Evolutionary conservation across 2,113 vertebrate species (phyloP), one percentile per base, ranked within the genome.

Genomic region (Haliaeetus leucogaster): DNA sequence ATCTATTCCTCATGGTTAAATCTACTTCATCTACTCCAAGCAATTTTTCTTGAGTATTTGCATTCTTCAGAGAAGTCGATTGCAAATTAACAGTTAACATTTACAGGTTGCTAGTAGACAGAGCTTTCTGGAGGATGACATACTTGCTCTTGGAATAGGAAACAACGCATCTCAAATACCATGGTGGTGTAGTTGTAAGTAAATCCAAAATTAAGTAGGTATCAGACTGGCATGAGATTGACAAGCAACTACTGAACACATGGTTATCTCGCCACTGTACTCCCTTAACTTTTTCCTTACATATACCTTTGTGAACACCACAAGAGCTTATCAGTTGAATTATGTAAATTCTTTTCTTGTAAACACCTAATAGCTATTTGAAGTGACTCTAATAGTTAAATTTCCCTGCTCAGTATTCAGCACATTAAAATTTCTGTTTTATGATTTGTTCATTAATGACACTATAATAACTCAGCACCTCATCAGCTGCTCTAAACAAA

Each of bases 381-480:
- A 97, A 96, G 40, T 83, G 70, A 95, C 63, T 92, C 55, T 92
- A 96, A 86, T 43, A 94, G 91, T 97, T 96, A 91, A 66, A 68
- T 83, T 83, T 79, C 73, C 55, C 67, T 79, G 67, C 67, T 97
- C 91, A 62, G 67, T 95, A 96, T 94, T 92, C 87, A 95, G 82
- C 59, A 91, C 89, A 96, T 96, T 95, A 95, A 92, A 86, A 80
- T 89, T 91, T 90, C 84, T 93, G 89, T 38, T 96, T 96, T 89
- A 95, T 72, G 48, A 95, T 95, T 96, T 95, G 93, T 92, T 97
- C 92, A 93, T 95, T 97, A 97, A 95, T 92, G 85, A 74, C n/a
- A 82, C 90, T 93, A 76, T 86, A 97, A 97, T 94, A 97, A 95
- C 89, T 95, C 87, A 95, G 93, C 73, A 97, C 92, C 95, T 98